phyloP scores from a whole-genome alignment of 2,797 vertebrate species.

The Microctenopoma stevenorrisi region DNA sequence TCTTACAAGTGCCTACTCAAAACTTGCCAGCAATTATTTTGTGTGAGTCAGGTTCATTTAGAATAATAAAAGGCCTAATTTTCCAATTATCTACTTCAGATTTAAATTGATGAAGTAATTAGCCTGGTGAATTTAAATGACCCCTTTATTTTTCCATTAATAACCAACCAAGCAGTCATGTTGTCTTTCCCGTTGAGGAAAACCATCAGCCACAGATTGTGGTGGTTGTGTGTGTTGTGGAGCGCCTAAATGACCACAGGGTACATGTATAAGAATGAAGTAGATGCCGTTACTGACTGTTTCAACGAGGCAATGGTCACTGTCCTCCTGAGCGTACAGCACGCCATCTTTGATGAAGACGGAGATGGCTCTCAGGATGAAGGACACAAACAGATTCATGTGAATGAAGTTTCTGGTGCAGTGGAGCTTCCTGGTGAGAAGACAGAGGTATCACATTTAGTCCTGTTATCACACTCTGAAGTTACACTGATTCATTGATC shows the following conservation, averaged over 20 bases:
- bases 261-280: not conserved
- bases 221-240: not conserved
- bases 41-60: constrained; percentile 7
- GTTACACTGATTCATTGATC: too few species aligned
- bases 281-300: constrained; percentile 64
- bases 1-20: constrained; percentile 2
- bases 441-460: not conserved
- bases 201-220: not conserved
- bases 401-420: constrained; percentile 99
- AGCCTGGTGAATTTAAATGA: constrained; percentile 10
- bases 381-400: constrained; percentile 98
- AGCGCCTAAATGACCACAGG: not conserved
- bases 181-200: constrained; percentile 1
- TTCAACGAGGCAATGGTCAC: constrained; percentile 89
- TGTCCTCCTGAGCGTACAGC: constrained; percentile 92
- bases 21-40: constrained; percentile 28
- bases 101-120: constrained; percentile 27
- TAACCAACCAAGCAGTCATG: constrained; percentile 1
- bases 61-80: constrained; percentile 26
- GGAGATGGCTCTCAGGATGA: constrained; percentile 95
- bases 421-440: constrained; percentile 91
- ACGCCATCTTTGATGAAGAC: constrained; percentile 98
- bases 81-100: constrained; percentile 23
- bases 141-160: not conserved
- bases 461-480: not conserved